Percentiles rank a stretch among this genome's conserved stretches.
These are phyloP conservation scores for Tenebrio molitor DNA, from an alignment of 1,140 invertebrate species.

Conservation along the genomic window DNA sequence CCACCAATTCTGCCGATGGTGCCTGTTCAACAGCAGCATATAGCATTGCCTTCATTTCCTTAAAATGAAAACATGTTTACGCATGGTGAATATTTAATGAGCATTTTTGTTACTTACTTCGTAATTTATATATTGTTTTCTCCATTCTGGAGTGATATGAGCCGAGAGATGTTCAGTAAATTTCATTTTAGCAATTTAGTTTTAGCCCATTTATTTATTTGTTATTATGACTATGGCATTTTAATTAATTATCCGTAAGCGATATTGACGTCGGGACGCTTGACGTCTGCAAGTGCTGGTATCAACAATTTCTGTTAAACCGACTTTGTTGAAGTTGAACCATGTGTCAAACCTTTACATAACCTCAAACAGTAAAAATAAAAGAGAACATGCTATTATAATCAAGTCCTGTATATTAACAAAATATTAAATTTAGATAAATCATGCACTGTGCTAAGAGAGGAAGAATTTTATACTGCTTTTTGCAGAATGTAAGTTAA, in stretches of 20 bases:
- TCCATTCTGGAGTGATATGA: slow-evolving; percentile 95
- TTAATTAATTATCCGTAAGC: slow-evolving; percentile 8
- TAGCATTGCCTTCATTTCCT: slow-evolving; percentile 95
- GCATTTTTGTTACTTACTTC: slow-evolving; percentile 76
- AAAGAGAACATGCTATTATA: no score
- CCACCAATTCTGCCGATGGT: slow-evolving; percentile 87
- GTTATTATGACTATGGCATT: slow-evolving; percentile 14
- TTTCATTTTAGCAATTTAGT: slow-evolving; percentile 92
- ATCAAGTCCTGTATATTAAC: no score
- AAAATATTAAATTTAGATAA: no score
- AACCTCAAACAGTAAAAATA: slow-evolving; percentile 11
- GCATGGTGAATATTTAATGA: slow-evolving; percentile 2
- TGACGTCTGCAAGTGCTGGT: slow-evolving; percentile 23
- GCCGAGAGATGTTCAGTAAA: slow-evolving; percentile 89
- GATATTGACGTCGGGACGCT: slow-evolving; percentile 48
- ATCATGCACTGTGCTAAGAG: no score
- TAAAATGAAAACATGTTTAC: slow-evolving; percentile 50
- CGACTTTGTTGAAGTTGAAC: neutral
- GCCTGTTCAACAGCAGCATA: slow-evolving; percentile 91
- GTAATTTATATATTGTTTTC: slow-evolving; percentile 98
- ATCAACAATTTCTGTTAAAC: neutral
- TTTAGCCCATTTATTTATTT: slow-evolving; percentile 38
- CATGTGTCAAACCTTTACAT: neutral
- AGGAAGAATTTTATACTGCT: no score
- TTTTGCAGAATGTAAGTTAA: slow-evolving; percentile 7